These are phyloP conservation scores for Dendrolimus punctatus DNA, from an alignment of 1,140 invertebrate genomes.

Conservation along the genomic window DNA sequence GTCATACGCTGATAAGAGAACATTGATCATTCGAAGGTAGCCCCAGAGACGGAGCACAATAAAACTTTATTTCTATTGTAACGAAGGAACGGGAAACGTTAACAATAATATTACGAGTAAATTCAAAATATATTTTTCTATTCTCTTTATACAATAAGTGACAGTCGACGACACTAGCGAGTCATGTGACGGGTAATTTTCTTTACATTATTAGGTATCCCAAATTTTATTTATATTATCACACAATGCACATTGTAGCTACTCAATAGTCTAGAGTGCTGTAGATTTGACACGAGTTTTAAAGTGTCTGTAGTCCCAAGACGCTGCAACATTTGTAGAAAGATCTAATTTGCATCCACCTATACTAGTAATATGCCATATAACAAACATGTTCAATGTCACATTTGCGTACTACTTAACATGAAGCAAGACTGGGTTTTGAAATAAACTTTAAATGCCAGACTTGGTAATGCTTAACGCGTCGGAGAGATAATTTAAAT, in stretches of 20 bases:
- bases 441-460: constrained; percentile 2
- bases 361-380: constrained; percentile 3
- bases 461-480: no score
- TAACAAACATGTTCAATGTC: constrained; percentile 8
- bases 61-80: constrained; percentile 1
- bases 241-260: no score
- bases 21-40: constrained; percentile 10
- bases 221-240: no score
- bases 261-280: no score
- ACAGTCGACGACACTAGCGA: no score
- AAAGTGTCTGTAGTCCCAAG: neutral
- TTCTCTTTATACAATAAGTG: no score
- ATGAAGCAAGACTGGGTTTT: neutral
- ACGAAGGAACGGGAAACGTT: no score
- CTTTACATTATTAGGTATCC: no score
- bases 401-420: constrained; percentile 3
- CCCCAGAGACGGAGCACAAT: constrained; percentile 7
- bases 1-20: constrained; percentile 53
- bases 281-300: neutral
- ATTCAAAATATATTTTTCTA: no score
- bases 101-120: neutral
- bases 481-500: no score
- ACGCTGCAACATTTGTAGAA: constrained; percentile 7
- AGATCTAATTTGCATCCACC: constrained; percentile 8
- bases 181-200: no score